phyloP scores from a whole-genome alignment of 2,113 vertebrate genomes.

The Melanerpes formicivorus region DNA sequence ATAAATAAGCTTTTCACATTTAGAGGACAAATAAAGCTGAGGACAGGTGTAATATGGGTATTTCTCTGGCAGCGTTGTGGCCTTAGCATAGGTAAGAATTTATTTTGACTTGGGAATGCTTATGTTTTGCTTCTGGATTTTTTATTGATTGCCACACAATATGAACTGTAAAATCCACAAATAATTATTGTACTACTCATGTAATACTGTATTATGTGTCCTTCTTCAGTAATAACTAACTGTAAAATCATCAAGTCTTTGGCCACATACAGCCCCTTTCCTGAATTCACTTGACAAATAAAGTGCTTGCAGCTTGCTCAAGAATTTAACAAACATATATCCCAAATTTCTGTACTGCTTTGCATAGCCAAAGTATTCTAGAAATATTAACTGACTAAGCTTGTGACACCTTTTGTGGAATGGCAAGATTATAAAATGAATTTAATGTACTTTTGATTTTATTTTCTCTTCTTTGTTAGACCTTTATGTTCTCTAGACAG shows the following conservation, averaged over 20 bases:
- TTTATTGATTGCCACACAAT: not conserved
- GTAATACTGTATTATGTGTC: accelerated
- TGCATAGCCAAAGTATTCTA: not conserved
- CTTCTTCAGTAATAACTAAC: not conserved
- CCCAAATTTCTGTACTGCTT: not conserved
- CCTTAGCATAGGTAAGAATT: conserved; percentile 1
- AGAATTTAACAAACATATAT: not conserved
- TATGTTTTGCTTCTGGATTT: not conserved
- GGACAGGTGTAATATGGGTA: not conserved
- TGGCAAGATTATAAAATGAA: not conserved
- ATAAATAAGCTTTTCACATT: conserved; percentile 55
- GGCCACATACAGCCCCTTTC: not conserved
- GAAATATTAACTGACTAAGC: not conserved
- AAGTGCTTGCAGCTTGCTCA: not conserved
- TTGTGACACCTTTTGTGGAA: not conserved
- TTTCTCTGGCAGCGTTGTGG: conserved; percentile 5
- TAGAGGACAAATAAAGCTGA: conserved; percentile 28
- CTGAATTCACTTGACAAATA: not conserved
- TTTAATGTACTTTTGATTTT: not conserved
- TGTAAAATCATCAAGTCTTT: not conserved
- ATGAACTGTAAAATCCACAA: not conserved
- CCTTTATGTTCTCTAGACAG: not conserved
- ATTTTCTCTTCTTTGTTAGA: not conserved
- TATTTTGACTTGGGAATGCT: not conserved
- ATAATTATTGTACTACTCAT: not conserved